Evolutionary conservation across 1,140 invertebrate species (phyloP), one percentile per base, ranked within the genome.

Genomic region (Zaprionus africanus): DNA sequence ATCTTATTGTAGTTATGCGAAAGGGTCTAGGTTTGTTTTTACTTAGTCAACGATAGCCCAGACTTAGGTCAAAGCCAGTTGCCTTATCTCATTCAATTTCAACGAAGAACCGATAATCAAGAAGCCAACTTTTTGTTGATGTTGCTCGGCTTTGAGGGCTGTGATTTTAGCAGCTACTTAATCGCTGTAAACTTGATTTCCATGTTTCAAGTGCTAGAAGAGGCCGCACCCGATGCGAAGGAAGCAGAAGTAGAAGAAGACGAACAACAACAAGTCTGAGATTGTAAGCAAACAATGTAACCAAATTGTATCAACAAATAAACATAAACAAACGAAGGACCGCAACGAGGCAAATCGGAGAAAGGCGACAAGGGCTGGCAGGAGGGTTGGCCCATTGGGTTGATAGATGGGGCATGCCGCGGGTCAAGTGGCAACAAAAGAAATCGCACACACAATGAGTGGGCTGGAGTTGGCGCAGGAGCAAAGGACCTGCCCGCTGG

Each of bases 301-400:
- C 85, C 84, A 88, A 88, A 88, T 88, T 88, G 84, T 90, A 79
- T 81, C 78, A 88, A 90, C 84, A 88, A 88, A 88, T 90, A 88
- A 90, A 88, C 78, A 84, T 81, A 87, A 83, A 88, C 81, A 88
- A 87, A 80, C 77, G 69, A 76, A 60, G 66, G 57, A 72, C 66
- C 34, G 60, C 68, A 70, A 59, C 66, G 56, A 59, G 54, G 41
- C 46, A 73, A 61, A 74, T 61, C 62, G 70, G 46, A 67, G 54
- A 56, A 56, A 1, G 7, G 5, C n/a, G 61, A 31, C 28, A 31
- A 71, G 22, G 7, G 46, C 26, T 28, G 53, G 26, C 19, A n/a
- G 1, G 12, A n/a, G 4, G 28, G 15, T 7, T 26, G 11, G 36
- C 46, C 46, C 19, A 28, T 12, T 26, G 41, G 59, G 22, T 56